phyloP scores from a whole-genome alignment of 2,797 vertebrate species.

The Podarcis siculus region DNA sequence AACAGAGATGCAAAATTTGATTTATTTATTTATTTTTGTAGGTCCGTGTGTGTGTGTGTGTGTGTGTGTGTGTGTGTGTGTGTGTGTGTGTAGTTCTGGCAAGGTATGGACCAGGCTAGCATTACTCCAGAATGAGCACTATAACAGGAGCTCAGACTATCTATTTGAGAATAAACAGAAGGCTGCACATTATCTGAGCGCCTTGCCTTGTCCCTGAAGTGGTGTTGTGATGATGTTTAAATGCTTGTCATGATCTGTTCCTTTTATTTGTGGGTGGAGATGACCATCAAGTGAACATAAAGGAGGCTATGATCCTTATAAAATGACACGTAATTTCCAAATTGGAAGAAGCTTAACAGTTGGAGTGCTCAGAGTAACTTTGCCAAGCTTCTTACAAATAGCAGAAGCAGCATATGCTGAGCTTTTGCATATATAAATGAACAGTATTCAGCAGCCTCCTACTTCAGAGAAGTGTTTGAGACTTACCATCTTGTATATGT shows the following conservation, averaged over 20 bases:
- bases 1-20: neutral
- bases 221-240: conserved; percentile 19
- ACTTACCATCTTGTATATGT: neutral
- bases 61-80: too few species aligned
- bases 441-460: neutral
- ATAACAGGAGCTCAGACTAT: conserved; percentile 14
- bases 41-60: too few species aligned
- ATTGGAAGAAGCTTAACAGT: conserved; percentile 6
- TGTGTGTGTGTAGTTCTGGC: neutral
- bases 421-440: conserved; percentile 33
- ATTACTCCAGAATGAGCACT: neutral
- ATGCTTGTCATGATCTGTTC: conserved; percentile 19
- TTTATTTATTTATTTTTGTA: neutral
- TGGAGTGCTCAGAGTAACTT: conserved; percentile 25
- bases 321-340: conserved; percentile 29
- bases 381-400: conserved; percentile 21
- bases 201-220: neutral
- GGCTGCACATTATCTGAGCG: neutral
- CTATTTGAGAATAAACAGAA: neutral
- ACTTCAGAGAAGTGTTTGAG: neutral
- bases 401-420: neutral
- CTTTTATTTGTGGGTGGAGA: conserved; percentile 35
- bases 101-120: conserved; percentile 9
- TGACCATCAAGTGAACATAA: conserved; percentile 34
- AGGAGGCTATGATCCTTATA: conserved; percentile 21